Evolutionary conservation across 2,113 vertebrate genomes (phyloP).

Genomic region (Eclectus roratus): DNA sequence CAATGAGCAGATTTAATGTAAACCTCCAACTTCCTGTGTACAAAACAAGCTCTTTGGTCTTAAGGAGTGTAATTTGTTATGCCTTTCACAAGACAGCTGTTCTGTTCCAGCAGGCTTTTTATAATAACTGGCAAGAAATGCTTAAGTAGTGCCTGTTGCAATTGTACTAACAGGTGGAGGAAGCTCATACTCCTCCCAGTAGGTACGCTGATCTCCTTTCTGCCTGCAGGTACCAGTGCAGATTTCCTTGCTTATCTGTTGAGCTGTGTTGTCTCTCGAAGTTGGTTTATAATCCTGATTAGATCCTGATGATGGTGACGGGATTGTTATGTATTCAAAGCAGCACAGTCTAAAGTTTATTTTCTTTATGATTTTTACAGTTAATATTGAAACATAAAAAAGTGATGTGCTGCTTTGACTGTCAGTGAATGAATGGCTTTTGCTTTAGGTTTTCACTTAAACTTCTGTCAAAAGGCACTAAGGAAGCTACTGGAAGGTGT

Average conservation of each 20-base stretch:
- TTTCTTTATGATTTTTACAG: conserved; percentile 41
- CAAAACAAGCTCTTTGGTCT: neutral
- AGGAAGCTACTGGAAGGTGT: conserved; percentile 27
- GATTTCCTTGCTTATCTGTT: neutral
- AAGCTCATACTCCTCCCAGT: neutral
- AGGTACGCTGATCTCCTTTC: neutral
- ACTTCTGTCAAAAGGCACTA: conserved; percentile 70
- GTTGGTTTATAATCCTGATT: neutral
- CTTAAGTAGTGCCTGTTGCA: neutral
- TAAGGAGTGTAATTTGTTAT: neutral
- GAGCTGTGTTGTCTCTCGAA: neutral
- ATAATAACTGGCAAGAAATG: neutral
- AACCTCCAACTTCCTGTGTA: neutral
- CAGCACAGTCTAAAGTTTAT: neutral
- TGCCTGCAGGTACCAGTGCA: neutral
- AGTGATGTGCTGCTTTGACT: conserved; percentile 45
- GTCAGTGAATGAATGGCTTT: conserved; percentile 65
- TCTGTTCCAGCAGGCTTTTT: neutral
- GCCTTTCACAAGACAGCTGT: neutral
- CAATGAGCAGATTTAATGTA: neutral
- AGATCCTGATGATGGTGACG: neutral
- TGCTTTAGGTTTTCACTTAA: conserved; percentile 73
- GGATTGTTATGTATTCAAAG: neutral
- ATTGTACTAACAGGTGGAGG: neutral
- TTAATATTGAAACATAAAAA: conserved; percentile 17